Evolutionary conservation across 2,113 vertebrate genomes (phyloP).

Genomic region (Malurus cyaneus): DNA sequence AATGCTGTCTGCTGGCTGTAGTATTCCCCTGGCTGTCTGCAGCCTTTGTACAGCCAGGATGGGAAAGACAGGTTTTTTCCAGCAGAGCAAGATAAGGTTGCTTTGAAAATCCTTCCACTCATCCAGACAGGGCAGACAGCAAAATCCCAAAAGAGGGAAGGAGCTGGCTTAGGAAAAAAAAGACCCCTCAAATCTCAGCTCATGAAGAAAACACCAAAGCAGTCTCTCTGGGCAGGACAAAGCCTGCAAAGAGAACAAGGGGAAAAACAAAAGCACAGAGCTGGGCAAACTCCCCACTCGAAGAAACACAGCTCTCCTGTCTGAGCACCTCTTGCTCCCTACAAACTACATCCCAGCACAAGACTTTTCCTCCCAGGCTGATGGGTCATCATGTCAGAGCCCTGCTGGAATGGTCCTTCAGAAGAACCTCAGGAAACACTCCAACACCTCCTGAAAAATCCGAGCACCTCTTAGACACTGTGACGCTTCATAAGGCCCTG

Average conservation of each 20-base stretch:
- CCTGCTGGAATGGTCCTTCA: not conserved
- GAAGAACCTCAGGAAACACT: not conserved
- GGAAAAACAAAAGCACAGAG: not conserved
- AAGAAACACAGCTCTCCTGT: not conserved
- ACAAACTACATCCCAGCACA: not conserved
- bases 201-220: not conserved
- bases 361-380: not conserved
- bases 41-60: not conserved
- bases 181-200: not conserved
- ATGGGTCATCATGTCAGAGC: fast-evolving
- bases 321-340: not conserved
- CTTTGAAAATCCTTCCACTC: slow-evolving; percentile 8
- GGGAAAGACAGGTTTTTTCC: slow-evolving; percentile 13
- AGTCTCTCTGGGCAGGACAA: not conserved
- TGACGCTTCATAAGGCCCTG: not conserved
- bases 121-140: not conserved
- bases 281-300: not conserved
- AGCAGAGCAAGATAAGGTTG: not conserved
- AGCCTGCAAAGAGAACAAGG: not conserved
- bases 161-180: not conserved
- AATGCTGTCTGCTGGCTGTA: not conserved
- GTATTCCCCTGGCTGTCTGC: slow-evolving; percentile 1
- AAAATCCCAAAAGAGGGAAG: not conserved
- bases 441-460: not conserved
- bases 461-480: not conserved